Percentiles rank a stretch among this genome's conserved stretches.
Evolutionary conservation across 2,888 invertebrate species (phyloP).

Genomic region (Globia sparganii): DNA sequence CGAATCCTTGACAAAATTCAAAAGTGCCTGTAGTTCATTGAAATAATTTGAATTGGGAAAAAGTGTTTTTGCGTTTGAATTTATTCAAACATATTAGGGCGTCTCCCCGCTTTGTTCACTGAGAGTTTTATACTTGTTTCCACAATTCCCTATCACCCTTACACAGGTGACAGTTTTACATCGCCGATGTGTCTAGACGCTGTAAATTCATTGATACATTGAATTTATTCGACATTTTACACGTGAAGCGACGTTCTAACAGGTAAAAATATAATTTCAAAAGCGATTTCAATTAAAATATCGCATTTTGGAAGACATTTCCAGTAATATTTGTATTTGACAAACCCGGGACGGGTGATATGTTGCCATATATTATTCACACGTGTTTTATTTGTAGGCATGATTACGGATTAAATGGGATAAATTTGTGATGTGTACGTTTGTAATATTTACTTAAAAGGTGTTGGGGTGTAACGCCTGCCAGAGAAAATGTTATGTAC

Average conservation of each 20-base stretch:
- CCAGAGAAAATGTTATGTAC: background rate
- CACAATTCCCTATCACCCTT: slow-evolving; percentile 16
- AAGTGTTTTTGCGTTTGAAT: background rate
- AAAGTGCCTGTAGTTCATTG: background rate
- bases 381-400: slow-evolving; percentile 46
- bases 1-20: background rate
- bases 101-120: background rate
- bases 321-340: slow-evolving; percentile 43
- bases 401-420: slow-evolving; percentile 41
- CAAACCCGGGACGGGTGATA: slow-evolving; percentile 33
- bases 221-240: slow-evolving; percentile 54
- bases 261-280: slow-evolving; percentile 53
- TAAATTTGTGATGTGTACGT: slow-evolving; percentile 34
- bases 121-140: background rate
- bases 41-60: too few relatives aligned
- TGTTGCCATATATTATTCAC: slow-evolving; percentile 46
- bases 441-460: slow-evolving; percentile 8
- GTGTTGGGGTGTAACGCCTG: background rate
- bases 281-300: slow-evolving; percentile 47
- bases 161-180: slow-evolving; percentile 56
- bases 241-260: slow-evolving; percentile 39
- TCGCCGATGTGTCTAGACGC: slow-evolving; percentile 69
- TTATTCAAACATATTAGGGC: background rate
- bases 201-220: slow-evolving; percentile 69
- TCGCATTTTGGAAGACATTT: slow-evolving; percentile 29